These are phyloP conservation scores for Ochropleura leucogaster DNA, from an alignment of 2,888 invertebrate species.

Conservation along the genomic window DNA sequence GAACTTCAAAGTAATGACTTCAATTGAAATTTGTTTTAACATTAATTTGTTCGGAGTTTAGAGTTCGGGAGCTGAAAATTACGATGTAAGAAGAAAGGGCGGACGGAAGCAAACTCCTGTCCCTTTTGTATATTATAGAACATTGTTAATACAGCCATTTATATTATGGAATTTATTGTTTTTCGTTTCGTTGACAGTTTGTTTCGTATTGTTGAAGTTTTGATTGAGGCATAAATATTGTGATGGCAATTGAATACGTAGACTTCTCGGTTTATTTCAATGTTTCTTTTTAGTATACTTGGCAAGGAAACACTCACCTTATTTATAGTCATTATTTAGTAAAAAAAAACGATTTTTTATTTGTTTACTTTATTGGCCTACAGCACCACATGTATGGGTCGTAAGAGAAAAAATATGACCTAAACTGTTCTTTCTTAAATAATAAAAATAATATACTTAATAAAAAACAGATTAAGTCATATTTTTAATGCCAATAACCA, in stretches of 20 bases:
- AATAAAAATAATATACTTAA: no score
- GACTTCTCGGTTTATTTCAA: neutral
- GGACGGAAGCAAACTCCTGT: constrained; percentile 44
- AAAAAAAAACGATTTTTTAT: no score
- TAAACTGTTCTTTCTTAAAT: no score
- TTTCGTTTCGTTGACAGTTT: constrained; percentile 40
- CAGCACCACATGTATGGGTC: no score
- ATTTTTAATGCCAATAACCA: no score
- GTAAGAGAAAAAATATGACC: no score
- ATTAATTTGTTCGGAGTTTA: constrained; percentile 75
- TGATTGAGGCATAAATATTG: constrained; percentile 7
- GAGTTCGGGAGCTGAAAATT: constrained; percentile 63
- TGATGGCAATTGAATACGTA: neutral
- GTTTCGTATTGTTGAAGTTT: constrained; percentile 31
- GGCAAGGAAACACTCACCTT: neutral
- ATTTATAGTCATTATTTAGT: neutral
- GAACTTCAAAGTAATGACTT: constrained; percentile 74
- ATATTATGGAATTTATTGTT: constrained; percentile 48
- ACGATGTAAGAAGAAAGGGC: constrained; percentile 57
- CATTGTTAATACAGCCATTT: constrained; percentile 39
- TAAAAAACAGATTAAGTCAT: no score
- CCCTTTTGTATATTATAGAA: constrained; percentile 46
- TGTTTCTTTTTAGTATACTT: neutral
- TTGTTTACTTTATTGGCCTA: no score
- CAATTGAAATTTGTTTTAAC: constrained; percentile 80